Evolutionary conservation across 2,113 vertebrate genomes (phyloP).

Genomic region (Pholis gunnellus): DNA sequence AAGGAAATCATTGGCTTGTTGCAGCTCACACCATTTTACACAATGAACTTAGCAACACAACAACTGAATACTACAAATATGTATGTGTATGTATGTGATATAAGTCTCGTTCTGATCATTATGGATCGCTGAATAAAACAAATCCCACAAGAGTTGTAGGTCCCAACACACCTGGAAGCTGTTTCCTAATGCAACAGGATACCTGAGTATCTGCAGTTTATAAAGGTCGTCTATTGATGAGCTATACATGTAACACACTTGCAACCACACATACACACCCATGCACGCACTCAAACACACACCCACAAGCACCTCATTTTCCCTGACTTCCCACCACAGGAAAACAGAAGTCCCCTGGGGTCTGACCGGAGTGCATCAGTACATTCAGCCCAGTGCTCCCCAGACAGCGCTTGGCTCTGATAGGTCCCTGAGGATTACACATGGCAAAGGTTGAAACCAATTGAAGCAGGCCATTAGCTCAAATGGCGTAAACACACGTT

Average conservation of each 20-base stretch:
- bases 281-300: slow-evolving; percentile 5
- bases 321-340: slow-evolving; percentile 12
- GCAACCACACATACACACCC: slow-evolving; percentile 14
- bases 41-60: no score
- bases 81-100: neutral
- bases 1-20: neutral
- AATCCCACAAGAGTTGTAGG: neutral
- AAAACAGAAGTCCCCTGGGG: slow-evolving; percentile 13
- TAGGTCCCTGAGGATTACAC: slow-evolving; percentile 55
- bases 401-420: slow-evolving; percentile 52
- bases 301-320: slow-evolving; percentile 21
- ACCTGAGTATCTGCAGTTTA: no score
- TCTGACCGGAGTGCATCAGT: slow-evolving; percentile 47
- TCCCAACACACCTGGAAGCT: no score
- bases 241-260: neutral
- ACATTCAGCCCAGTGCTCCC: slow-evolving; percentile 44
- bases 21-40: neutral
- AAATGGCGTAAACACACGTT: slow-evolving; percentile 29
- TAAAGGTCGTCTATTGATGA: no score
- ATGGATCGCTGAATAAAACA: neutral
- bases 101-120: neutral
- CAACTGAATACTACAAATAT: neutral
- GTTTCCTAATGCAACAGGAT: no score
- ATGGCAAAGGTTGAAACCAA: slow-evolving; percentile 44
- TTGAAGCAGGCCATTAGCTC: slow-evolving; percentile 39